Evolutionary conservation across 30 jellyfish, hydroid and myxozoan genomes (phyloP).

Genomic region (Turritopsis rubra): DNA sequence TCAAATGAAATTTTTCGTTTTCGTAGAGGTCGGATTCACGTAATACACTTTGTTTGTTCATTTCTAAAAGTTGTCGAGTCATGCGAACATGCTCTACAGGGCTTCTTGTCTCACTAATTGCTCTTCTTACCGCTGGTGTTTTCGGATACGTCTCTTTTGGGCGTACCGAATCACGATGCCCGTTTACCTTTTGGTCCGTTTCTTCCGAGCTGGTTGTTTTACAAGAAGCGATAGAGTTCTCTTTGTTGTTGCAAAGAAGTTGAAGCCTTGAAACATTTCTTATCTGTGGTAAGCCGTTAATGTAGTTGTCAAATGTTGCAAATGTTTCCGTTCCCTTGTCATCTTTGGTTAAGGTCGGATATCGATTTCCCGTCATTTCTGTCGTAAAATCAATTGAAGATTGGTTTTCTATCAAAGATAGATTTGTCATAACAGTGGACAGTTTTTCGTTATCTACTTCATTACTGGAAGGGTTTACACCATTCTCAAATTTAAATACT

Average conservation of each 20-base stretch:
- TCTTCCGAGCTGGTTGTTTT: background rate
- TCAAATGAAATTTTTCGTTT: background rate
- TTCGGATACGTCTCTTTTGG: background rate
- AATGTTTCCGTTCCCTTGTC: too few relatives aligned
- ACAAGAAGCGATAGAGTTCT: background rate
- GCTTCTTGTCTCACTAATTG: background rate
- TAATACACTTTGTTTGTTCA: background rate
- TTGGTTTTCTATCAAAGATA: background rate
- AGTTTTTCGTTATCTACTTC: background rate
- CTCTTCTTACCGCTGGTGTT: background rate
- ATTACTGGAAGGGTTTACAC: background rate
- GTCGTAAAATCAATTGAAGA: too few relatives aligned
- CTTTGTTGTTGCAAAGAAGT: background rate
- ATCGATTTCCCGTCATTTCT: background rate
- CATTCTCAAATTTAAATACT: background rate
- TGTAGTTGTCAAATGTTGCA: background rate
- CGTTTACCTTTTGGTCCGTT: background rate
- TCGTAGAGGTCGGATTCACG: slow-evolving; percentile 1
- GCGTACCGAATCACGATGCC: background rate
- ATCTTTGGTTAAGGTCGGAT: background rate
- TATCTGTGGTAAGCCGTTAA: background rate
- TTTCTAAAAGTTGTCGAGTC: background rate
- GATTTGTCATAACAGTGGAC: background rate
- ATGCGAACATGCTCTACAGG: slow-evolving; percentile 6
- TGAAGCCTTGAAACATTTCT: background rate